Evolutionary conservation across 1,140 invertebrate genomes (phyloP).

Genomic region (Mactra quadrangularis): DNA sequence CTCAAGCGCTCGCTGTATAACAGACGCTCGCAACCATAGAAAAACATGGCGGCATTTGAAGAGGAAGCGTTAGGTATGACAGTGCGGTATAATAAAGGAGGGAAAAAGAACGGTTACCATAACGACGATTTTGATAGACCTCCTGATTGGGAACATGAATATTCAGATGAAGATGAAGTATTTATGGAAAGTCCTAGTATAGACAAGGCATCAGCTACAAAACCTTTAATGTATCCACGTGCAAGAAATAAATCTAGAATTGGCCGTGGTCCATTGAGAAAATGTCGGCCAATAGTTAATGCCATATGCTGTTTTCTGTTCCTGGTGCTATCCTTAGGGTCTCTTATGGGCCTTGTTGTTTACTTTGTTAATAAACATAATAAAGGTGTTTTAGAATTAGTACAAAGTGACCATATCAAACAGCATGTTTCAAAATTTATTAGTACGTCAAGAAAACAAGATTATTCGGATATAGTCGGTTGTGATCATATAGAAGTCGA

Average conservation of each 20-base stretch:
- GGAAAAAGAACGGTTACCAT: constrained; percentile 69
- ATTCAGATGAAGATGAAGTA: constrained; percentile 76
- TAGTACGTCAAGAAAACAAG: constrained; percentile 3
- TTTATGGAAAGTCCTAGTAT: constrained; percentile 73
- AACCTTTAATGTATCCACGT: constrained; percentile 78
- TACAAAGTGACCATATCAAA: not conserved
- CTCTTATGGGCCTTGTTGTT: constrained; percentile 71
- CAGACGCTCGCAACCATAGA: too few relatives aligned
- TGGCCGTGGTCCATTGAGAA: constrained; percentile 69
- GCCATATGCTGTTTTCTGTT: constrained; percentile 74
- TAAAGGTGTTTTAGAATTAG: constrained; percentile 13
- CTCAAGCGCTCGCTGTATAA: too few relatives aligned
- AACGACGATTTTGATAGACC: constrained; percentile 59
- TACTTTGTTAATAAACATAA: constrained; percentile 71
- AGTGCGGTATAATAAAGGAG: constrained; percentile 67
- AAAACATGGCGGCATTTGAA: constrained; percentile 27
- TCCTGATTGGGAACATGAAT: constrained; percentile 64
- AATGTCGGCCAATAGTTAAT: constrained; percentile 69
- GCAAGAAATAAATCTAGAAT: constrained; percentile 69
- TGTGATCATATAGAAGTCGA: constrained; percentile 89
- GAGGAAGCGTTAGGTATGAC: constrained; percentile 52
- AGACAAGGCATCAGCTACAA: constrained; percentile 69
- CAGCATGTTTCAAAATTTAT: constrained; percentile 7
- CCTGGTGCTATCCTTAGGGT: constrained; percentile 71
- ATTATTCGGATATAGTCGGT: constrained; percentile 67